Evolutionary conservation across 2,797 vertebrate species (phyloP), one percentile per base, ranked within the genome.

Genomic region (Sternotherus odoratus): DNA sequence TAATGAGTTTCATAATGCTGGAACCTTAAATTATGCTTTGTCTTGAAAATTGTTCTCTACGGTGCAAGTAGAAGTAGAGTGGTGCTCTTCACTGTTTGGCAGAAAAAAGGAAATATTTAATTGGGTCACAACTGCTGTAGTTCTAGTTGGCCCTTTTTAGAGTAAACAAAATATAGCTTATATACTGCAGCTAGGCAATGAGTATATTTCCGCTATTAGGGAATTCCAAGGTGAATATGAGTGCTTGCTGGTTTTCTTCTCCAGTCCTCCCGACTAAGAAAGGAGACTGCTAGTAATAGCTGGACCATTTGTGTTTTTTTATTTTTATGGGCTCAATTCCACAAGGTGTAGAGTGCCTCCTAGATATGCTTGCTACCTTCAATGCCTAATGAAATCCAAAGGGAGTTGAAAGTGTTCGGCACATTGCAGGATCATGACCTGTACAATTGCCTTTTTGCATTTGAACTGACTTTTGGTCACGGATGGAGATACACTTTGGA

Each of bases 121-220:
- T 15, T 78, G 88, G 75, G 54, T 43, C 5, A 0, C 21, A 39
- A 78, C 1, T 53, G 39, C 5, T 36, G 43, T 28, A 21, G 30
- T 49, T 69, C 46, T 36, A 8, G 49, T 5, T 56, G 48, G 12
- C 8, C 6, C 28, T 53, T 54, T 24, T 39, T 1, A 1, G 0
- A 13, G 56, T 33, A 92, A 94, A 84, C 33, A 72, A 53, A 77
- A 82, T 83, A 39, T n/a, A 30, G 57, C n/a, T 77, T 60, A 23
- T 23, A 43, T 8, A 43, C 43, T 43, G 43, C 43, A 43, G 43
- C 43, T 43, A 43, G 43, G 8, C 43, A 43, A 43, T 43, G 43
- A 43, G 26, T 82, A 30, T 79, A 48, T 24, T 69, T 63, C 63
- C 77, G 49, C 86, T 81, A 16, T 24, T 28, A 5, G 48, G 8